A percentile compares a stretch with the other conserved stretches of the same genome.
Conservation (phyloP, 2,113 vertebrate species). For the Pluvialis apricaria region DNA sequence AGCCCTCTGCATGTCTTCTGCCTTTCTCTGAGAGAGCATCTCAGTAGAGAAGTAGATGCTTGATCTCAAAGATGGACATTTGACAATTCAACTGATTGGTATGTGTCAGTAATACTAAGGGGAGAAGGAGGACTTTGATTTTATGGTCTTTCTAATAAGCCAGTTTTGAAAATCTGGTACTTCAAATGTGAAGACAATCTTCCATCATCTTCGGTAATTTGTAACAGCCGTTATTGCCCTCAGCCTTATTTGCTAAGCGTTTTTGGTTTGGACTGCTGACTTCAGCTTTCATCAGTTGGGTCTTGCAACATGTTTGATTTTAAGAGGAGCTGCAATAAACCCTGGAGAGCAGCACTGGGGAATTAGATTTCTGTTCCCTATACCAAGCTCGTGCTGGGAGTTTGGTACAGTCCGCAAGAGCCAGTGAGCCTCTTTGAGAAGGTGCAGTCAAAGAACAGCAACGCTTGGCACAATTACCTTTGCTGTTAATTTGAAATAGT, state of each 20-base stretch:
- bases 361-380: neutral
- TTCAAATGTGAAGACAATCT: neutral
- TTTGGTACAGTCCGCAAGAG: neutral
- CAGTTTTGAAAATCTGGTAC: neutral
- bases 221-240: neutral
- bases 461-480: neutral
- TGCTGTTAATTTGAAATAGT: neutral
- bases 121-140: neutral
- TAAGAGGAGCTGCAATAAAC: neutral
- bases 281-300: neutral
- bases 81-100: neutral
- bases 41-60: neutral
- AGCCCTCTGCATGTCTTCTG: neutral
- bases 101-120: neutral
- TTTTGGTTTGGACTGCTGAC: neutral
- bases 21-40: neutral
- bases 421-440: neutral
- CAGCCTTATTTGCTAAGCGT: neutral
- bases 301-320: neutral
- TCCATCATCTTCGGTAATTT: neutral
- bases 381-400: neutral
- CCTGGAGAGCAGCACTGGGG: neutral
- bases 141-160: neutral
- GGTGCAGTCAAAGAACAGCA: neutral
- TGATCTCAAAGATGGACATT: neutral